Conservation (phyloP, 53 echinoderm and acorn worm genomes). For the Paelopatides confundens region DNA sequence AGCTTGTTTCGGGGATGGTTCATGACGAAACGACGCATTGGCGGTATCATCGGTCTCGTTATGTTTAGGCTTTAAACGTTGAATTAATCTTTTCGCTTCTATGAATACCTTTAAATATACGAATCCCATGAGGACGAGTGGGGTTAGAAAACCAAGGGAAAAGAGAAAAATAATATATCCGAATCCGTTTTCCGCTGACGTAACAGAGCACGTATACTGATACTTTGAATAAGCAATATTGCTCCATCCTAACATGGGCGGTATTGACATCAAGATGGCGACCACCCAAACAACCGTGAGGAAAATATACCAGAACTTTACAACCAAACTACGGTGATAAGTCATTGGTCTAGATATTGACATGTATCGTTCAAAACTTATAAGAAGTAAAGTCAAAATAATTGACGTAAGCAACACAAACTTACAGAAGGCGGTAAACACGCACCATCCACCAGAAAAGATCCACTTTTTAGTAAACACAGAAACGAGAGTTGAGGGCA, state of each 20-base stretch:
- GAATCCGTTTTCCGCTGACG: slow-evolving; percentile 1
- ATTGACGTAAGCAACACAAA: slow-evolving; percentile 72
- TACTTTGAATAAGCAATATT: slow-evolving; percentile 62
- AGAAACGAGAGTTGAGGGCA: slow-evolving; percentile 77
- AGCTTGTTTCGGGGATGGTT: background rate
- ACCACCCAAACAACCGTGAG: slow-evolving; percentile 69
- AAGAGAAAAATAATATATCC: slow-evolving; percentile 66
- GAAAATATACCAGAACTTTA: slow-evolving; percentile 57
- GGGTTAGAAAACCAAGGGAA: slow-evolving; percentile 58
- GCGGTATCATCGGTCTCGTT: background rate
- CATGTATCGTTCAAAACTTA: slow-evolving; percentile 82
- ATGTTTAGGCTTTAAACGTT: background rate
- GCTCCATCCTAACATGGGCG: slow-evolving; percentile 83
- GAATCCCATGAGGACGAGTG: slow-evolving; percentile 53
- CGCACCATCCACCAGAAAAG: slow-evolving; percentile 63
- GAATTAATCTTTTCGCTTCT: slow-evolving; percentile 52
- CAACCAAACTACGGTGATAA: slow-evolving; percentile 71
- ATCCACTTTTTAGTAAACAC: slow-evolving; percentile 74
- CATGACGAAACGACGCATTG: background rate
- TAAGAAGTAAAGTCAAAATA: slow-evolving; percentile 77
- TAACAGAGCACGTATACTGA: slow-evolving; percentile 77
- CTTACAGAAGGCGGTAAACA: slow-evolving; percentile 75
- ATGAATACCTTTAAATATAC: slow-evolving; percentile 68
- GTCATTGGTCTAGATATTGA: slow-evolving; percentile 78
- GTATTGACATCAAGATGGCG: slow-evolving; percentile 66